phyloP scores from a whole-genome alignment of 2,888 invertebrate species.

The Belgica antarctica region DNA sequence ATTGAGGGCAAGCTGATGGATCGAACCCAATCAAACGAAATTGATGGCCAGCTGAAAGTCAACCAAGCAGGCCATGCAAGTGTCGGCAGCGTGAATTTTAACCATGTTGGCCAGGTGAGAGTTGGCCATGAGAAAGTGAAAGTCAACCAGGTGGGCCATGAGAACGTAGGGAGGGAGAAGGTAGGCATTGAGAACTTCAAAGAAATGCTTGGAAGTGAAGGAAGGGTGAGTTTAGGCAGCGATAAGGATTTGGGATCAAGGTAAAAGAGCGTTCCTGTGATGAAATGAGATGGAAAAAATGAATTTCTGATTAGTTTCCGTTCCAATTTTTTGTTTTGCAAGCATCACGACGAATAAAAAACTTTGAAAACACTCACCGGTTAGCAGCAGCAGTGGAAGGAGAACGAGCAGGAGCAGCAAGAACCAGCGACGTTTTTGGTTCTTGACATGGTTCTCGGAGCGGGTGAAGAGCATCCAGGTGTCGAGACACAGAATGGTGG shows the following conservation, averaged over 20 bases:
- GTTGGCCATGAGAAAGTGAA: not conserved
- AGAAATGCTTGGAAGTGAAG: conserved; percentile 45
- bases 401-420: conserved; percentile 55
- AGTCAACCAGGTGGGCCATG: not conserved
- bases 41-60: not conserved
- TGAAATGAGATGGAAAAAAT: conserved; percentile 24
- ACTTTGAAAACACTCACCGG: conserved; percentile 57
- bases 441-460: conserved; percentile 48
- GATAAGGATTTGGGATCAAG: conserved; percentile 47
- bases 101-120: not conserved
- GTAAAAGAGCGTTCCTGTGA: conserved; percentile 51
- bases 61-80: conserved; percentile 1
- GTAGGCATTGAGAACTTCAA: conserved; percentile 45
- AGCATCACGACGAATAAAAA: conserved; percentile 43
- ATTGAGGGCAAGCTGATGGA: not conserved
- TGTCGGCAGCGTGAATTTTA: not conserved
- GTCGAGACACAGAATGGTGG: conserved; percentile 52
- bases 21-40: not conserved
- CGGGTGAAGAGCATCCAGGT: conserved; percentile 47
- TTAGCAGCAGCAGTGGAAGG: conserved; percentile 58
- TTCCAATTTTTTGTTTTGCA: conserved; percentile 43
- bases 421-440: conserved; percentile 53
- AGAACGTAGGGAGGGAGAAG: conserved; percentile 36
- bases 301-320: too few species aligned
- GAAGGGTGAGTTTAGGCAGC: conserved; percentile 45